Base-by-base conservation (phyloP, 1,140 invertebrate genomes). In the Lepidotrigona ventralis region DNA sequence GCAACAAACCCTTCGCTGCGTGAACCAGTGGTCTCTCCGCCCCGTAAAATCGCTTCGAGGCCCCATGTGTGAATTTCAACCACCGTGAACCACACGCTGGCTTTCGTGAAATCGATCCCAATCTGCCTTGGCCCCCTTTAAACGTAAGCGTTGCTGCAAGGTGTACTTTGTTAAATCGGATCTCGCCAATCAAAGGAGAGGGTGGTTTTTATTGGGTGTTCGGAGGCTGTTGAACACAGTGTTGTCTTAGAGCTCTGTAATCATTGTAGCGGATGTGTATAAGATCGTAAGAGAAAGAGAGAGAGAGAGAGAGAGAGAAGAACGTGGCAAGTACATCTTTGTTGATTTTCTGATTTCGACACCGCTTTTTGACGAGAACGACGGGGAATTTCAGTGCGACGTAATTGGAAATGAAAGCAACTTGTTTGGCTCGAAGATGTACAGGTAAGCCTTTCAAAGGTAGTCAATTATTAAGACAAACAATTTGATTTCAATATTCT, bases 41-140 rank as follows among this genome's bases (percentile, higher is more conserved):
- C 64, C 82, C 76, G 51, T 79, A 46, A 83, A 69, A 87, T 53
- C 53, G 23, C 76, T 54, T 54, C 58, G 64, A 15, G 39, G 75
- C 63, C 17, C 74, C 60, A 15, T 26, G 23, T 19, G 15, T 26
- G 53, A 77, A 63, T 77, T 71, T 71, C 75, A 80, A 54, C 68
- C 69, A 46, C 63, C 58, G 56, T 75, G 29, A 58, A 79, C 39
- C n/a, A 56, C n/a, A 56, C 54, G 23, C 71, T 63, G 23, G 60
- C 73, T 70, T 78, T 73, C 60, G 21, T 29, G 69, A 87, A 83
- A 87, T 53, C 68, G 81, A 87, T 70, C 63, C 63, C 77, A 66
- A 79, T 79, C 75, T 53, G 14, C 76, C 63, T 19, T 12, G 23
- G 19, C 66, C 54, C 15, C 46, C 12, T 11, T 21, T 8, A 8